Percentiles rank a stretch among this genome's conserved stretches.
These are phyloP conservation scores for Pachyseris speciosa DNA, from an alignment of 64 coral and sea anemone genomes.

Conservation along the genomic window DNA sequence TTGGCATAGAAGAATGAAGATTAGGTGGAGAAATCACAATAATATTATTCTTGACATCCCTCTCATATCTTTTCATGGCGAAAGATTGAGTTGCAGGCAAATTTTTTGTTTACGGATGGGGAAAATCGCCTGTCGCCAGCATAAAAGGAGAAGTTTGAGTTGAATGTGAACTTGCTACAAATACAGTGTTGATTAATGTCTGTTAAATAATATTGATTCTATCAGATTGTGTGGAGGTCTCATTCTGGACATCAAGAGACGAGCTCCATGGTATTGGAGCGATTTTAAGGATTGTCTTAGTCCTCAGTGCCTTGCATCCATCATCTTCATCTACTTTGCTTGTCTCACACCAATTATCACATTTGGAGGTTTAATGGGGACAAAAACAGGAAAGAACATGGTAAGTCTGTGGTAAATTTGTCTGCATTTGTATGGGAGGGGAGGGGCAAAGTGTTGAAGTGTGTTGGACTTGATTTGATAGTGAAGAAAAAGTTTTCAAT, in stretches of 20 bases:
- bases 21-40: no score
- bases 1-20: no score
- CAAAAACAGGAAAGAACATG: conserved; percentile 88
- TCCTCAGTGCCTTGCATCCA: conserved; percentile 78
- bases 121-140: not conserved
- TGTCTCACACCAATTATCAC: conserved; percentile 92
- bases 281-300: conserved; percentile 91
- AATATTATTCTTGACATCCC: no score
- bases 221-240: conserved; percentile 86
- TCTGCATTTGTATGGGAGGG: no score
- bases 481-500: no score
- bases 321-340: conserved; percentile 99
- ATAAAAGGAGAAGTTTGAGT: no score
- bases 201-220: not conserved
- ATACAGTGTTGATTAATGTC: not conserved
- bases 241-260: conserved; percentile 77
- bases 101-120: no score
- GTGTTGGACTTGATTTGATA: no score
- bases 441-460: no score
- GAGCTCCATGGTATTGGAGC: conserved; percentile 80
- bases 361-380: conserved; percentile 92
- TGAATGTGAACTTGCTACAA: not conserved
- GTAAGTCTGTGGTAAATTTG: no score
- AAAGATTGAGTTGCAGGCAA: no score
- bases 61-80: no score